phyloP scores from a whole-genome alignment of 2,113 vertebrate genomes.

The Corythornis cristatus region DNA sequence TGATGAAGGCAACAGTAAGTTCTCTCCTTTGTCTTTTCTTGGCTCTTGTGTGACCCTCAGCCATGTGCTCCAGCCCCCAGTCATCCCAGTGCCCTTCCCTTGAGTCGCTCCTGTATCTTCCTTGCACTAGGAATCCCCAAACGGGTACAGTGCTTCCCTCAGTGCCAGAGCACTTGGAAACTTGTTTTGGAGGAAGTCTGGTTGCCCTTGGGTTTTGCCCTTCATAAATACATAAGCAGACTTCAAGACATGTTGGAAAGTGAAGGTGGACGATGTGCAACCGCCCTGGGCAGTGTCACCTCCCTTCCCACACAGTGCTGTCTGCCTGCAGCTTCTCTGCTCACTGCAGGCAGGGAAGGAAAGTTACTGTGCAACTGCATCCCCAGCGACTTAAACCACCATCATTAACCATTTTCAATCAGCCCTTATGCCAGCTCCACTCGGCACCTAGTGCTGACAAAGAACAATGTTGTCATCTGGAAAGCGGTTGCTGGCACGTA shows the following conservation, averaged over 20 bases:
- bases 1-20: background rate
- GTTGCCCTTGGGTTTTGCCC: background rate
- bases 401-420: background rate
- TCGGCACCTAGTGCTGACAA: constrained; percentile 27
- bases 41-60: rapidly evolving
- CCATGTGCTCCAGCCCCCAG: background rate
- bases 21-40: background rate
- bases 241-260: background rate
- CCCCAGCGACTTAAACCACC: background rate
- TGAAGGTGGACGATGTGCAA: background rate
- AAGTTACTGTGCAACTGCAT: background rate
- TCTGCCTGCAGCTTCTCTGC: background rate
- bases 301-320: background rate
- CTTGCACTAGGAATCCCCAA: background rate
- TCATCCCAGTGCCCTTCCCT: background rate
- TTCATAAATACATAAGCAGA: rapidly evolving
- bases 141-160: background rate
- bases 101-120: background rate
- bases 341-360: background rate
- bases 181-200: background rate
- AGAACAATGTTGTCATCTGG: constrained; percentile 40
- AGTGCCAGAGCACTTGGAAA: background rate
- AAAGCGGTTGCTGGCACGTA: constrained; percentile 15
- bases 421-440: background rate
- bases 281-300: background rate